phyloP scores from a whole-genome alignment of 2,888 invertebrate genomes.

The Lycia hirtaria region DNA sequence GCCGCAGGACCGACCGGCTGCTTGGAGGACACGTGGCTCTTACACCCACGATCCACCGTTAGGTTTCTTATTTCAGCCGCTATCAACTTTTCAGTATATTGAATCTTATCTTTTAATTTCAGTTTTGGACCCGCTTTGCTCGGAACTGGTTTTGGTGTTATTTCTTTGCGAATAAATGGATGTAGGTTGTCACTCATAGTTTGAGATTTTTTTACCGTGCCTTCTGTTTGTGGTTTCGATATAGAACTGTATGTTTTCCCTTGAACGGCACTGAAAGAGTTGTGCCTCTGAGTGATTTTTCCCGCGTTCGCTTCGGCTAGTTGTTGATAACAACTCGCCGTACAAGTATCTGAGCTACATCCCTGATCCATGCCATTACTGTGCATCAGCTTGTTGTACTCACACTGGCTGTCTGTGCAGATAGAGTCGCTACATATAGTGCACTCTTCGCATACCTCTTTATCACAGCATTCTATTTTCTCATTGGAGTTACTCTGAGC shows the following conservation, averaged over 20 bases:
- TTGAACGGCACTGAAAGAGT: constrained; percentile 79
- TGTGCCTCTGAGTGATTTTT: constrained; percentile 76
- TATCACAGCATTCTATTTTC: constrained; percentile 83
- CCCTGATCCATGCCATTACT: constrained; percentile 75
- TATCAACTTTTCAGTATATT: constrained; percentile 80
- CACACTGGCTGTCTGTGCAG: constrained; percentile 81
- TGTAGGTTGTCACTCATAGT: constrained; percentile 78
- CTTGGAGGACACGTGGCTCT: constrained; percentile 55
- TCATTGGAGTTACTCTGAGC: constrained; percentile 74
- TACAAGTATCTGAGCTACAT: constrained; percentile 77
- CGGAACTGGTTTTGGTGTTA: constrained; percentile 57
- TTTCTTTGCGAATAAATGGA: constrained; percentile 82
- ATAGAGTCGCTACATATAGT: constrained; percentile 82
- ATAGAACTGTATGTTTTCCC: constrained; percentile 67
- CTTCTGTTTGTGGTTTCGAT: constrained; percentile 63
- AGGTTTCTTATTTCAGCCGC: constrained; percentile 79
- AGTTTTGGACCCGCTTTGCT: constrained; percentile 55
- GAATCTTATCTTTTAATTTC: constrained; percentile 76
- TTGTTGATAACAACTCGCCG: constrained; percentile 74
- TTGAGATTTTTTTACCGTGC: constrained; percentile 77
- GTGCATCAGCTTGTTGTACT: constrained; percentile 79
- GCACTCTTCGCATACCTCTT: constrained; percentile 81
- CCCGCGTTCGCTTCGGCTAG: constrained; percentile 61
- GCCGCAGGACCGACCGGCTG: constrained; percentile 59
- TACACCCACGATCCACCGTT: constrained; percentile 74